Conservation (phyloP, 2,113 vertebrate genomes). For the Emydocephalus ijimae region DNA sequence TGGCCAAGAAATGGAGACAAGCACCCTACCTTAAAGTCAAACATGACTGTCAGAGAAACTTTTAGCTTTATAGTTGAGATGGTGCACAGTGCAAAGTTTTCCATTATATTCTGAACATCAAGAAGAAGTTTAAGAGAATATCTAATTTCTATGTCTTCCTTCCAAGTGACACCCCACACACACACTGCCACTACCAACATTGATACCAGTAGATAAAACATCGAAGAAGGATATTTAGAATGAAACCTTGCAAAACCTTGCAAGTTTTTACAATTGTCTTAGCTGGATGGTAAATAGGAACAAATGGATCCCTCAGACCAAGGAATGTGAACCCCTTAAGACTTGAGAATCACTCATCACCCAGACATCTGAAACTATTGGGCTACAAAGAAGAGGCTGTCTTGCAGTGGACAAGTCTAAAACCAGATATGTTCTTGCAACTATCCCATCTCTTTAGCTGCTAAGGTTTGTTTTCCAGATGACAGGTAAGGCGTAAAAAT, state of each 20-base stretch:
- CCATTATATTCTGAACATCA: neutral
- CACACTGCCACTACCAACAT: neutral
- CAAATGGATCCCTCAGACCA: neutral
- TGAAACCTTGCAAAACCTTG: neutral
- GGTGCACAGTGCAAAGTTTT: neutral
- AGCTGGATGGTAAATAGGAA: neutral
- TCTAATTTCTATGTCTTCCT: neutral
- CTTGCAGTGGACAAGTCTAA: neutral
- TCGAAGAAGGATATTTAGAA: neutral
- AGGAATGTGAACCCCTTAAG: neutral
- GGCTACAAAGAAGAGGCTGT: neutral
- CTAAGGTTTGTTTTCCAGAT: neutral
- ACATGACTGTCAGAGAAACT: neutral
- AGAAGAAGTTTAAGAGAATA: neutral
- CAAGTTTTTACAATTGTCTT: neutral
- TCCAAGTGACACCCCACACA: neutral
- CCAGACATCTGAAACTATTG: neutral
- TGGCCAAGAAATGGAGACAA: neutral
- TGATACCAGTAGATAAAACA: neutral
- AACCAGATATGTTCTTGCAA: neutral
- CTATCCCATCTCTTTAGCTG: too few species aligned
- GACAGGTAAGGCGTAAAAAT: neutral
- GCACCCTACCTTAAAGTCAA: neutral
- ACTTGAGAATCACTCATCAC: neutral
- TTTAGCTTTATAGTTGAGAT: neutral